Evolutionary conservation across 2,888 invertebrate genomes (phyloP).

Genomic region (Crematogaster levior): DNA sequence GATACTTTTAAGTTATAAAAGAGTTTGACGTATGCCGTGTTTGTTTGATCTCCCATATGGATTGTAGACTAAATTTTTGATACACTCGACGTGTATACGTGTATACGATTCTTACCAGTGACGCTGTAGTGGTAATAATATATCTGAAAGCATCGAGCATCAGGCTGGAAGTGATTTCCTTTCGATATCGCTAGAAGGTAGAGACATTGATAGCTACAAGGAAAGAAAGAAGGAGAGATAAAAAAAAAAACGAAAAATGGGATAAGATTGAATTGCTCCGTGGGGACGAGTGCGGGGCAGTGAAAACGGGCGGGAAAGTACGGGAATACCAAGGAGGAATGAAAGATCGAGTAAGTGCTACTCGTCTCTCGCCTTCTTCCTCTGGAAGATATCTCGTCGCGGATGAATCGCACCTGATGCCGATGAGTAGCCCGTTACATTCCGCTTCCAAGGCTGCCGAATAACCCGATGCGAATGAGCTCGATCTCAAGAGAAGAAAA

Average conservation of each 20-base stretch:
- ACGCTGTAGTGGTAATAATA: constrained; percentile 30
- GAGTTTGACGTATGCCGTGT: constrained; percentile 1
- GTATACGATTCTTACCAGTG: not conserved
- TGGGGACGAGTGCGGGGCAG: constrained; percentile 62
- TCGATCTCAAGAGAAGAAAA: constrained; percentile 24
- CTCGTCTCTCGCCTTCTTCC: constrained; percentile 51
- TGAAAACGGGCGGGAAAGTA: constrained; percentile 45
- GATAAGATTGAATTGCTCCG: constrained; percentile 80
- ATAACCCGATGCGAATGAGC: constrained; percentile 42
- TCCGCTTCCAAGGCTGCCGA: constrained; percentile 58
- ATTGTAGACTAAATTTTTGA: constrained; percentile 37
- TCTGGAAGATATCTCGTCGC: constrained; percentile 56
- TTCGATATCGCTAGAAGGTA: constrained; percentile 39
- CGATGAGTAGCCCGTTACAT: constrained; percentile 69
- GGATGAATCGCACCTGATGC: constrained; percentile 66
- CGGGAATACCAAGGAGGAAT: constrained; percentile 51
- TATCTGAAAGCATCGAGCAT: constrained; percentile 34
- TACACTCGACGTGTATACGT: constrained; percentile 16
- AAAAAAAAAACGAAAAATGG: constrained; percentile 54
- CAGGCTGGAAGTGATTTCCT: constrained; percentile 60
- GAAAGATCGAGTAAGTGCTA: constrained; percentile 71
- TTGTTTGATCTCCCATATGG: constrained; percentile 16
- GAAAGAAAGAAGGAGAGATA: not conserved
- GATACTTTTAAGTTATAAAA: not conserved
- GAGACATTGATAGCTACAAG: constrained; percentile 69